Conservation (phyloP, 1,140 invertebrate genomes). For the Thrips palmi region DNA sequence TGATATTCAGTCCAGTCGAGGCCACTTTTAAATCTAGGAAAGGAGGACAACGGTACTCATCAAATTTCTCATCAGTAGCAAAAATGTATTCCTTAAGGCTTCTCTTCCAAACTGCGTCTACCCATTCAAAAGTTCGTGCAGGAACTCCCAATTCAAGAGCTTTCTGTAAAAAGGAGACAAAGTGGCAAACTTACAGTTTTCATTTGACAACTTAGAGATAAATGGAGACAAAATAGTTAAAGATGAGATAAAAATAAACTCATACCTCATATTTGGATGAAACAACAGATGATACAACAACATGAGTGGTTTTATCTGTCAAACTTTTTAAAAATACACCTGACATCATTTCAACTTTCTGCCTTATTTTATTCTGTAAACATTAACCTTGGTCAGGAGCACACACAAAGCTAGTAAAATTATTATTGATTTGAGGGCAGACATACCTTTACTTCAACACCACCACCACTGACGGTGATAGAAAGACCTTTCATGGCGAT, state of each 20-base stretch:
- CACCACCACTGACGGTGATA: slow-evolving; percentile 51
- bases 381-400: slow-evolving; percentile 2
- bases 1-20: slow-evolving; percentile 47
- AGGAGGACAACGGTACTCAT: slow-evolving; percentile 47
- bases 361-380: slow-evolving; percentile 39
- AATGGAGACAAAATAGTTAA: slow-evolving; percentile 8
- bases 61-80: slow-evolving; percentile 41
- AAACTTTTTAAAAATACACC: slow-evolving; percentile 54
- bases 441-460: slow-evolving; percentile 36
- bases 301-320: slow-evolving; percentile 55
- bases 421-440: slow-evolving; percentile 5
- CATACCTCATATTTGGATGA: slow-evolving; percentile 53
- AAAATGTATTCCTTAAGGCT: slow-evolving; percentile 38
- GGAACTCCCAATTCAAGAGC: slow-evolving; percentile 49
- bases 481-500: slow-evolving; percentile 60
- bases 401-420: slow-evolving; percentile 1
- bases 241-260: slow-evolving; percentile 12
- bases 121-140: slow-evolving; percentile 62
- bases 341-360: slow-evolving; percentile 63
- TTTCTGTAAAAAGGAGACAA: slow-evolving; percentile 29
- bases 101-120: slow-evolving; percentile 56
- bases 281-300: slow-evolving; percentile 53
- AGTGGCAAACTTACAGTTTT: slow-evolving; percentile 5
- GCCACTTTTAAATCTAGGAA: slow-evolving; percentile 65
- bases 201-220: slow-evolving; percentile 9